Evolutionary conservation across 2,888 invertebrate genomes (phyloP), one percentile per base, ranked within the genome.

Genomic region (Nineta flava): DNA sequence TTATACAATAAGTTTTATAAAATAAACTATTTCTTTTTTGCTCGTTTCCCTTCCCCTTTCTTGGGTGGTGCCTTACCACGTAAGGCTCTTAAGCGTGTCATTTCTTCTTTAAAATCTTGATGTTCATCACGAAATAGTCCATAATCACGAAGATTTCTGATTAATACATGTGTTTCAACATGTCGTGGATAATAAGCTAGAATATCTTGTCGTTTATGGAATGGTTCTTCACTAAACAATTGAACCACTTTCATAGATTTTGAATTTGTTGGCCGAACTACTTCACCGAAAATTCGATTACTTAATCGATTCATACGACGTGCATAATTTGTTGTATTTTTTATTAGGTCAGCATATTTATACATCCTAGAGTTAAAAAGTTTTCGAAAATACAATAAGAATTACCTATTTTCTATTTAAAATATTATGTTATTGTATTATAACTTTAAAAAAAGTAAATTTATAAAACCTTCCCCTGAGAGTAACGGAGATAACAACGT

Each of bases 121-220:
- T 93, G 92, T 62, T 93, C 92, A 61, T 92, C 91, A 51, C 90
- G 74, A 65, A 73, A 91, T 4, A 91, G 68, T 0, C 91, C 91
- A 58, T 88, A 87, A 51, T 77, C 70, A 13, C 91, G 67, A 35
- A 92, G 68, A 56, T 77, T 71, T 54, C 70, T 68, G 81, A 90
- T 87, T 1, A 94, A 68, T 40, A 69, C 60, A 54, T 80, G 76
- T 0, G 84, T 83, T 65, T 92, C 86, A 1, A 79, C 72, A 61
- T 90, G 87, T 15, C 88, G 74, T 0, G 94, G 94, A 63, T 94
- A 95, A 67, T 92, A 94, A 50, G 86, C 75, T 0, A 83, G 73
- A 10, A 88, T 74, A 53, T 83, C 79, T 56, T 77, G 75, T 48
- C 83, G 72, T 54, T 81, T 75, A 57, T 92, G 77, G 21, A 83